phyloP scores from a whole-genome alignment of 2,888 invertebrate species.

The Boloria selene region DNA sequence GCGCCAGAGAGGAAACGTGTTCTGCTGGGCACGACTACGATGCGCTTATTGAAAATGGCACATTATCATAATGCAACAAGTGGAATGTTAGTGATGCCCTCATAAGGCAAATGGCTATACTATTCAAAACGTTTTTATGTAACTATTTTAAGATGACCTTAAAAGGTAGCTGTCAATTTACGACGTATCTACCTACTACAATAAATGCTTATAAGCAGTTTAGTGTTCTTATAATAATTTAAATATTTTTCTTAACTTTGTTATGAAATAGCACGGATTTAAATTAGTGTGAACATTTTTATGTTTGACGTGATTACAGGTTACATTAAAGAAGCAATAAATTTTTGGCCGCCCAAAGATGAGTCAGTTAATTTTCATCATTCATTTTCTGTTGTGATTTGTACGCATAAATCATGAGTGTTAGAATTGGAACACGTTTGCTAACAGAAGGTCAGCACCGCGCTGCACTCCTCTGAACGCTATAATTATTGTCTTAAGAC shows the following conservation, averaged over 20 bases:
- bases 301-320: conserved; percentile 7
- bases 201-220: neutral
- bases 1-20: conserved; percentile 67
- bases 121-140: conserved; percentile 35
- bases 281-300: conserved; percentile 1
- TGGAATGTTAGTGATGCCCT: conserved; percentile 71
- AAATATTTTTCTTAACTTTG: no score
- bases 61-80: conserved; percentile 76
- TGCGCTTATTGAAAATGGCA: conserved; percentile 73
- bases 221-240: no score
- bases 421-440: conserved; percentile 57
- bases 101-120: conserved; percentile 46
- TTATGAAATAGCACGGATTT: no score
- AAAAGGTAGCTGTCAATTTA: conserved; percentile 6
- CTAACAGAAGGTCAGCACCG: conserved; percentile 39
- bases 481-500: conserved; percentile 29
- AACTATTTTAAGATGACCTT: conserved; percentile 24
- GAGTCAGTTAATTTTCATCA: conserved; percentile 45
- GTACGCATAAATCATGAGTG: conserved; percentile 58
- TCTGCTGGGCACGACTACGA: conserved; percentile 55
- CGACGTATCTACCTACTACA: neutral
- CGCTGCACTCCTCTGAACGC: conserved; percentile 28
- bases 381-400: conserved; percentile 56
- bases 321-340: conserved; percentile 14
- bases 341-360: conserved; percentile 31